A percentile compares a stretch with the other conserved stretches of the same genome.
These are phyloP conservation scores for Anthophora plumipes DNA, from an alignment of 2,888 invertebrate genomes.

Conservation along the genomic window DNA sequence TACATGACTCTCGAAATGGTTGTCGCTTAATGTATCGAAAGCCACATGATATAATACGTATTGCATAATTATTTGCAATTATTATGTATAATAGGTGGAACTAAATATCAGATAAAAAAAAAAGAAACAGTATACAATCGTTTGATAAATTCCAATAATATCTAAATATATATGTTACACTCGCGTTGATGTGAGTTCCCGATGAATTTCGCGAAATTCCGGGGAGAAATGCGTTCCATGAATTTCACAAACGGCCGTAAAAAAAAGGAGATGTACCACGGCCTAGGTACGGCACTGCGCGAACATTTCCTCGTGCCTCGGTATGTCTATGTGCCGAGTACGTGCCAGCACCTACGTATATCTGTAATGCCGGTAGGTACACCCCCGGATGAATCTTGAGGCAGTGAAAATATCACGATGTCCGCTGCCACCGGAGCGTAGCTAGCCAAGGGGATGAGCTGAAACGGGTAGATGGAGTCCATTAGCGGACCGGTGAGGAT, in stretches of 20 bases:
- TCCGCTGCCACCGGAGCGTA: slow-evolving; percentile 70
- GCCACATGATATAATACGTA: too few relatives aligned
- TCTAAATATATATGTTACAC: too few relatives aligned
- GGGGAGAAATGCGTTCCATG: neutral
- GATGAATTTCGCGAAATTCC: neutral
- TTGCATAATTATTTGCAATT: too few relatives aligned
- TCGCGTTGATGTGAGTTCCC: too few relatives aligned
- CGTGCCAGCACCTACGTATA: slow-evolving; percentile 72
- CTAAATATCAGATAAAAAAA: too few relatives aligned
- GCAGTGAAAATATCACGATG: slow-evolving; percentile 79
- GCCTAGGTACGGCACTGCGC: slow-evolving; percentile 61
- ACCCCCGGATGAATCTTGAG: slow-evolving; percentile 75
- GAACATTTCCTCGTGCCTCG: slow-evolving; percentile 60
- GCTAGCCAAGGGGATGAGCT: slow-evolving; percentile 67
- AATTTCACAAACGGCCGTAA: neutral
- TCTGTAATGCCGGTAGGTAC: slow-evolving; percentile 69
- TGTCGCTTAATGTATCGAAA: too few relatives aligned
- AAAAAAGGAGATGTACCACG: neutral
- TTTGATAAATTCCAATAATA: too few relatives aligned
- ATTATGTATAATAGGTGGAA: too few relatives aligned
- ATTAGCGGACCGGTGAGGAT: slow-evolving; percentile 81
- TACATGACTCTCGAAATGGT: too few relatives aligned
- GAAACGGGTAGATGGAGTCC: slow-evolving; percentile 77
- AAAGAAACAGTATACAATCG: too few relatives aligned
- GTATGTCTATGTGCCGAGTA: slow-evolving; percentile 56